Evolutionary conservation across 2,797 vertebrate species (phyloP), one percentile per base, ranked within the genome.

Genomic region (Saguinus oedipus): DNA sequence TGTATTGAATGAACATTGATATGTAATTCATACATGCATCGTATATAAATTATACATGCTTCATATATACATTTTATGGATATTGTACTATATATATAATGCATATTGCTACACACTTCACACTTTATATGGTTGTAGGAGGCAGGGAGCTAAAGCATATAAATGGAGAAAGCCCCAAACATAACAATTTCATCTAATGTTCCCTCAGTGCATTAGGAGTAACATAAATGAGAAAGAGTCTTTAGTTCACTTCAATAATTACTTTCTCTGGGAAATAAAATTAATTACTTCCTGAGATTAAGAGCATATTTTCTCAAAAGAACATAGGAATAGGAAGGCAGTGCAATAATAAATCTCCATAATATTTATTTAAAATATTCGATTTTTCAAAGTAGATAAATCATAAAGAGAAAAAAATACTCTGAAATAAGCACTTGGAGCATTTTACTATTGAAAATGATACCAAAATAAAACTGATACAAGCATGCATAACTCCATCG

Each of bases 401-500:
- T 42, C 26, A 82, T 48, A 57, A 44, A 88, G 20, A 94, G 39
- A 48, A 81, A 75, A 94, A n/a, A 30, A 74, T 33, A 76, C 22
- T 30, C 24, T 88, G 33, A n/a, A 79, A 39, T 90, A 78, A 94
- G n/a, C 27, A 88, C 36, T 68, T 93, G 13, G 74, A 72, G 2
- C 4, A 75, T 75, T 89, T 95, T 50, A 85, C 42, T 30, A 53
- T 78, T 91, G 88, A 92, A 85, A 94, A 80, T 11, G 26, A 88
- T 80, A 50, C 15, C 10, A 80, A 24, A 94, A 83, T 55, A 75
- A 93, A 96, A 89, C 11, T 24, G 13, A 61, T 42, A 27, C 5
- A 74, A 53, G 19, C n/a, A 61, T 46, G 17, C 33, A 2, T 39
- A 36, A n/a, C 9, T 74, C 26, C 44, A 50, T 2, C 57, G 33